A percentile compares a stretch with the other conserved stretches of the same genome.
phyloP scores from a whole-genome alignment of 1,140 invertebrate species.

The Zaprionus ghesquierei region DNA sequence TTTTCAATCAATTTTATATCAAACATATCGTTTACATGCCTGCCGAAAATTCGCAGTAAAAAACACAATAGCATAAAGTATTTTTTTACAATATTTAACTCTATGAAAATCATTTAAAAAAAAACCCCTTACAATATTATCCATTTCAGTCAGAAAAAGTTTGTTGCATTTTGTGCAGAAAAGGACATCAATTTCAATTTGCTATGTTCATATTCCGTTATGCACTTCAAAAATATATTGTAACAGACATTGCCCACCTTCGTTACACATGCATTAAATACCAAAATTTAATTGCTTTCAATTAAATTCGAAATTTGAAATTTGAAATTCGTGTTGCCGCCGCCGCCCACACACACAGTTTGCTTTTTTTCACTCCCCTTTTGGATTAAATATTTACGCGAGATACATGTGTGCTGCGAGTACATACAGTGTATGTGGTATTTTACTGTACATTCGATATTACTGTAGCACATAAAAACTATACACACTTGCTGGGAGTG shows the following conservation, averaged over 20 bases:
- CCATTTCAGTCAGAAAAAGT: no score
- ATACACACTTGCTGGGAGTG: slow-evolving; percentile 19
- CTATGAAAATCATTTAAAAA: no score
- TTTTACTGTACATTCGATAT: not conserved
- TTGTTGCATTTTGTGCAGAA: no score
- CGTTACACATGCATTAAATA: not conserved
- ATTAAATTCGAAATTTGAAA: not conserved
- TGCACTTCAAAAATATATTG: not conserved
- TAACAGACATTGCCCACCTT: not conserved
- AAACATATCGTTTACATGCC: no score
- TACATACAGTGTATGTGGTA: not conserved
- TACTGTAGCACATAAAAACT: not conserved
- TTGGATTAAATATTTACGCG: not conserved
- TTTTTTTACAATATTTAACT: no score
- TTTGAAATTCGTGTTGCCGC: not conserved
- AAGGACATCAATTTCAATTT: not conserved
- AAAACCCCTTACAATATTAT: no score
- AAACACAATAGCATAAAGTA: no score
- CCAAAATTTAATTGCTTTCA: not conserved
- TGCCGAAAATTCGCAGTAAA: no score
- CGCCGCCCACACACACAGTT: no score
- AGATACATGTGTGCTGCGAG: no score
- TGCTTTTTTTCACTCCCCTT: no score
- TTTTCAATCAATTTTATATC: no score
- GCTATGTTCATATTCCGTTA: not conserved